These are phyloP conservation scores for Timandra comae DNA, from an alignment of 2,888 invertebrate genomes.

Conservation along the genomic window DNA sequence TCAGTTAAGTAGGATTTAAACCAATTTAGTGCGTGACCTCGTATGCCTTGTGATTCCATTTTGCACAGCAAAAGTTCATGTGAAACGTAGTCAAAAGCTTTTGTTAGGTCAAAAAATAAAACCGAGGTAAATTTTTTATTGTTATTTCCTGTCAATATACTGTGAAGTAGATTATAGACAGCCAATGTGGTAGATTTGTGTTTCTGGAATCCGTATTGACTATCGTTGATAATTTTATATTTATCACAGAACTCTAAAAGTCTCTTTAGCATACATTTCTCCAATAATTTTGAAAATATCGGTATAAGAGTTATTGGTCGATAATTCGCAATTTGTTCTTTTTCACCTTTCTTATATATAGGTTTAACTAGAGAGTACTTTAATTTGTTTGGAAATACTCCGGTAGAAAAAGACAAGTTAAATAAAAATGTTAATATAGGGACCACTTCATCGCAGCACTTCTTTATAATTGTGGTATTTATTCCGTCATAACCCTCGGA, in stretches of 20 bases:
- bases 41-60: too few relatives aligned
- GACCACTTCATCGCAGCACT: not conserved
- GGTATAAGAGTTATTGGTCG: conserved; percentile 12
- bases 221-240: too few relatives aligned
- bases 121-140: too few relatives aligned
- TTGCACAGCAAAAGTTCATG: too few relatives aligned
- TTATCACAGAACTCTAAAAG: too few relatives aligned
- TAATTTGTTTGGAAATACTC: conserved; percentile 9
- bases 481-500: conserved; percentile 11
- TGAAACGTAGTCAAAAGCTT: too few relatives aligned
- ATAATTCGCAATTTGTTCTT: conserved; percentile 5
- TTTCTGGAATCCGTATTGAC: too few relatives aligned
- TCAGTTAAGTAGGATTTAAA: too few relatives aligned
- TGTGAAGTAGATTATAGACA: not conserved
- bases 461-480: conserved; percentile 9
- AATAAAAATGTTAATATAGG: conserved; percentile 3
- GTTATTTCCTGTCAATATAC: too few relatives aligned
- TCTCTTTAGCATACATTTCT: conserved; percentile 2
- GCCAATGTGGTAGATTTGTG: not conserved
- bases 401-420: conserved; percentile 7
- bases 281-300: conserved; percentile 13
- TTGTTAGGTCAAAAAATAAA: too few relatives aligned
- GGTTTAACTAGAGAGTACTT: conserved; percentile 13
- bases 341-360: conserved; percentile 10
- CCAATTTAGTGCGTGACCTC: too few relatives aligned